phyloP scores from a whole-genome alignment of 2,797 vertebrate species.

The Phoebastria nigripes region DNA sequence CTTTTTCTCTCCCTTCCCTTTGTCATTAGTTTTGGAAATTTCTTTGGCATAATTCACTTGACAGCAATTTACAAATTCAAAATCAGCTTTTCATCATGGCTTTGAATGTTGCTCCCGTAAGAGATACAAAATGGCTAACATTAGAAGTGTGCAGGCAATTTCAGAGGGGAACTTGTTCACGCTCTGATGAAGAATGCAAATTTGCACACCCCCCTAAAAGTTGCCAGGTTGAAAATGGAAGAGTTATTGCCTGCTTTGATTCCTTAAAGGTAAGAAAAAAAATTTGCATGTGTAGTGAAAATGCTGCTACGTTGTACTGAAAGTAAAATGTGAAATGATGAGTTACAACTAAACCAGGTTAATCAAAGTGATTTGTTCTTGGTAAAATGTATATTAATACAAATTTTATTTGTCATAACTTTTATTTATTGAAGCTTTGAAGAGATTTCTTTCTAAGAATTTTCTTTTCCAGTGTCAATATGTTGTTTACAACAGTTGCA shows the following conservation, averaged over 20 bases:
- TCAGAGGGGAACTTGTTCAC: constrained; percentile 97
- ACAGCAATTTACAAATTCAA: constrained; percentile 5
- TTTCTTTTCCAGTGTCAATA: not conserved
- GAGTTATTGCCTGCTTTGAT: constrained; percentile 99
- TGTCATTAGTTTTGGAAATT: constrained; percentile 30
- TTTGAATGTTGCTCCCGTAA: constrained; percentile 90
- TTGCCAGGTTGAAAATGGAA: constrained; percentile 98
- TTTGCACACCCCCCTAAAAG: constrained; percentile 99
- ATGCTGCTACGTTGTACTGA: not conserved
- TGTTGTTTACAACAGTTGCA: constrained; percentile 12
- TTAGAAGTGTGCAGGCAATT: constrained; percentile 98
- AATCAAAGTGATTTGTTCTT: not conserved
- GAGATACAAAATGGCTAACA: constrained; percentile 99
- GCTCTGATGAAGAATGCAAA: constrained; percentile 99
- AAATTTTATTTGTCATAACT: not conserved
- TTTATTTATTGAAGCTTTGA: not conserved
- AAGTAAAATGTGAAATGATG: not conserved
- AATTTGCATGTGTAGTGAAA: not conserved
- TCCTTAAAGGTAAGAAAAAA: constrained; percentile 92
- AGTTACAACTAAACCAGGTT: not conserved
- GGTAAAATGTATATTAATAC: not conserved
- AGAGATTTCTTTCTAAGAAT: not conserved
- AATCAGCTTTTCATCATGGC: constrained; percentile 81
- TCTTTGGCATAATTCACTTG: constrained; percentile 19
- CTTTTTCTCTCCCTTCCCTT: not conserved